Conservation (phyloP, 2,797 vertebrate species). For the Uromys caudimaculatus region DNA sequence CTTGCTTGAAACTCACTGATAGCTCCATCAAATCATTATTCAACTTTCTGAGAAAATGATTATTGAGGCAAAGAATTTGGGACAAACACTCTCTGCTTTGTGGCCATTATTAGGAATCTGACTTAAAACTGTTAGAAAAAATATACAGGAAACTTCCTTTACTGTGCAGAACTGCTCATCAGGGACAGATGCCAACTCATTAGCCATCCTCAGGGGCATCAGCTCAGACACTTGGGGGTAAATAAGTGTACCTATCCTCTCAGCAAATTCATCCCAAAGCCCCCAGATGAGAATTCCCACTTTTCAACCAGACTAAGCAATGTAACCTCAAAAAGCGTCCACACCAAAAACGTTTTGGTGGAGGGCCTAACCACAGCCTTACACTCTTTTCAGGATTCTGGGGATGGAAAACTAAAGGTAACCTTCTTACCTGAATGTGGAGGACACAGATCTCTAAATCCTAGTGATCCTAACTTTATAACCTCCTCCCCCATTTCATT, state of each 20-base stretch:
- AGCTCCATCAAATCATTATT: not conserved
- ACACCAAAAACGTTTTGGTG: not conserved
- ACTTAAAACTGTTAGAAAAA: constrained; percentile 1
- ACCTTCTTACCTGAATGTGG: not conserved
- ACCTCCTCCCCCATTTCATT: not conserved
- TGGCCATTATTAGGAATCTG: constrained; percentile 1
- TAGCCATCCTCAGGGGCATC: not conserved
- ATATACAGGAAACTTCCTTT: not conserved
- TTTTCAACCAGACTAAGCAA: not conserved
- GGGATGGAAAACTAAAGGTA: not conserved
- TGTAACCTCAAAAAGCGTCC: not conserved
- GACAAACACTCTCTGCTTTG: not conserved
- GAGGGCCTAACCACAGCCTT: not conserved
- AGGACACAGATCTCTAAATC: not conserved
- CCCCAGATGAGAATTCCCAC: constrained; percentile 9
- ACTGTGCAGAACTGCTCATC: not conserved
- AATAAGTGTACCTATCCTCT: not conserved
- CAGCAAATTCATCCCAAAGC: constrained; percentile 29
- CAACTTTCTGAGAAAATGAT: not conserved
- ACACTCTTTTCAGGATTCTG: constrained; percentile 1
- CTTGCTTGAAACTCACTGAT: not conserved
- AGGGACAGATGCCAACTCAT: not conserved
- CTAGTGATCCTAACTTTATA: not conserved
- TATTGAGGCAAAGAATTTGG: not conserved
- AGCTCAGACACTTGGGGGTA: not conserved